Conservation (phyloP, 2,113 vertebrate species). For the Ibidorhyncha struthersii region DNA sequence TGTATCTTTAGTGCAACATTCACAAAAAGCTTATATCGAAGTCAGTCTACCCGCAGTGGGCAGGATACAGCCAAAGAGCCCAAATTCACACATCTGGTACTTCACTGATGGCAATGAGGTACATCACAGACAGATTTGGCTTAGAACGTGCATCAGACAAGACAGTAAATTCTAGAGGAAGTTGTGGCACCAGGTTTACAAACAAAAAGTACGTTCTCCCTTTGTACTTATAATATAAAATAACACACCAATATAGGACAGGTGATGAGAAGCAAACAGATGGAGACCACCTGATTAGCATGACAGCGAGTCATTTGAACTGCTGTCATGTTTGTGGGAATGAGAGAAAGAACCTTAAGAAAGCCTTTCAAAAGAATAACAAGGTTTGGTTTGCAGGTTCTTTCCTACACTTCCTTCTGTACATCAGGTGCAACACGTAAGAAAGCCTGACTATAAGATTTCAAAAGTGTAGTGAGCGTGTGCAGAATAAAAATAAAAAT, state of each 20-base stretch:
- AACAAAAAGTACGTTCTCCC: not conserved
- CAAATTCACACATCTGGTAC: not conserved
- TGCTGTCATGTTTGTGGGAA: not conserved
- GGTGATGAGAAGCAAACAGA: not conserved
- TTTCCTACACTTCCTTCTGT: not conserved
- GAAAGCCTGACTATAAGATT: not conserved
- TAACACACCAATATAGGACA: not conserved
- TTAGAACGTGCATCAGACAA: not conserved
- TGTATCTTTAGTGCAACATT: not conserved
- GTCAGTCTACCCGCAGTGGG: not conserved
- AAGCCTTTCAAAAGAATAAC: not conserved
- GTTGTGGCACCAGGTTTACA: not conserved
- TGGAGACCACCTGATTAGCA: not conserved
- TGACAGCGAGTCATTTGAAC: not conserved
- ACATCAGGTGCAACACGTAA: not conserved
- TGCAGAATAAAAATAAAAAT: not conserved
- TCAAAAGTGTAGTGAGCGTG: not conserved
- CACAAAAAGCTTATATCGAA: not conserved
- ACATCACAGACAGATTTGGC: not conserved
- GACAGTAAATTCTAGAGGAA: not conserved
- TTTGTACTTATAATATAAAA: not conserved
- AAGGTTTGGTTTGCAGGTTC: not conserved
- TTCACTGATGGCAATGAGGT: not conserved
- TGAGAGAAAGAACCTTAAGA: not conserved
- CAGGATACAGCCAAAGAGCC: not conserved